Base-by-base conservation (phyloP, 2,888 invertebrate genomes). In the Drosophila affinis region DNA sequence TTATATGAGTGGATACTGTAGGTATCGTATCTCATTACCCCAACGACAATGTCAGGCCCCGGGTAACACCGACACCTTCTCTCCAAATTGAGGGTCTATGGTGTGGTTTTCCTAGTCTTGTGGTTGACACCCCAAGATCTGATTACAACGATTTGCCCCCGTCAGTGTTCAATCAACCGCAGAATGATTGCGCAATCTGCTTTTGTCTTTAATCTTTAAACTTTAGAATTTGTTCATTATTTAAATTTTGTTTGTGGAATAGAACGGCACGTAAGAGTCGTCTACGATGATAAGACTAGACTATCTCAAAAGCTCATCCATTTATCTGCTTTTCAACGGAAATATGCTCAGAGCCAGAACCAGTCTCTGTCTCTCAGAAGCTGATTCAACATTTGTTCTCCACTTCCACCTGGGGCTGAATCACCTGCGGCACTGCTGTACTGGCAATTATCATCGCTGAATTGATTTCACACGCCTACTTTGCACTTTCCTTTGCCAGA, bases 351-450 rank as follows among this genome's bases (percentile, higher is more conserved):
- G 53, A 14, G 0, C 7, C 9, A 54, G 51, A 57, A 68, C 51
- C 56, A 56, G 49, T 34, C n/a, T 12, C 24, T 18, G 49, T 34
- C n/a, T 12, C 24, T 18, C 17, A 56, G 49, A 27, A 12, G 34
- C 59, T 69, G 82, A 80, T 73, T 81, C 76, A 78, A 62, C 57
- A 24, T n/a, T 24, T 62, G 60, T 46, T 47, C 27, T 7, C 7
- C 14, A 7, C n/a, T n/a, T n/a, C 49, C 53, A 62, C 27, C 59
- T n/a, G 9, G n/a, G 14, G 21, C 52, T 73, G 76, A 76, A 78
- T 78, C 85, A 85, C 51, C 63, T 65, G 76, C 18, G 18, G 18
- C 29, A 61, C 39, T 14, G n/a, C 39, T 39, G 7, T 24, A n/a
- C 39, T 39, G n/a, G 39, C 39, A 39, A 39, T 39, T 39, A 39